Evolutionary conservation across 2,797 vertebrate genomes (phyloP).

Genomic region (Halcyon leucocephala): DNA sequence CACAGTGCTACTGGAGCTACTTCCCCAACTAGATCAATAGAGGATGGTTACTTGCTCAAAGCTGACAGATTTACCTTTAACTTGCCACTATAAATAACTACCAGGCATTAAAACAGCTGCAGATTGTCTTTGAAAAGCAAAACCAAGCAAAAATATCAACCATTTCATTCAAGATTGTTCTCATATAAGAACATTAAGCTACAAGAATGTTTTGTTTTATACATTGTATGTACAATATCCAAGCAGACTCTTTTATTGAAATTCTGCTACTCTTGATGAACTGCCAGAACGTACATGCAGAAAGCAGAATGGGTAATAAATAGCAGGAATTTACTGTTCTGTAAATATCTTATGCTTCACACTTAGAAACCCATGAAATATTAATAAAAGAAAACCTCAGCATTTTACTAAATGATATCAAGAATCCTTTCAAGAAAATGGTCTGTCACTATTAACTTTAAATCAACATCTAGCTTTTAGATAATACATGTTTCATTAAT

Average conservation of each 20-base stretch:
- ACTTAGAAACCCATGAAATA: neutral
- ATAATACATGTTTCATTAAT: neutral
- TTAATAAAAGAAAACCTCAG: neutral
- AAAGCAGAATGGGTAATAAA: neutral
- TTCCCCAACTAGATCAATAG: neutral
- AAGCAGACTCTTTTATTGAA: neutral
- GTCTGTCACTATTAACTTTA: neutral
- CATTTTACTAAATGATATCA: neutral
- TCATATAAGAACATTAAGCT: neutral
- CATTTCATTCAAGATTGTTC: neutral
- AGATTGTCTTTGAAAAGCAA: neutral
- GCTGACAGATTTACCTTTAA: neutral
- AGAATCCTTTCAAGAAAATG: neutral
- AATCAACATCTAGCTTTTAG: neutral
- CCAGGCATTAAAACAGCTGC: neutral
- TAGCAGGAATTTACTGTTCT: neutral
- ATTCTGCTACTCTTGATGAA: neutral
- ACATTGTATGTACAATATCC: neutral
- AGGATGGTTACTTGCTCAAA: neutral
- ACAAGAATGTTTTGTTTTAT: neutral
- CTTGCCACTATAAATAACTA: neutral
- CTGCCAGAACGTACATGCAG: neutral
- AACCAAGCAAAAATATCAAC: neutral
- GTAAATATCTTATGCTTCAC: neutral
- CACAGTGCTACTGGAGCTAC: neutral